Conservation (phyloP, 2,888 invertebrate species). For the Lasius platythorax region DNA sequence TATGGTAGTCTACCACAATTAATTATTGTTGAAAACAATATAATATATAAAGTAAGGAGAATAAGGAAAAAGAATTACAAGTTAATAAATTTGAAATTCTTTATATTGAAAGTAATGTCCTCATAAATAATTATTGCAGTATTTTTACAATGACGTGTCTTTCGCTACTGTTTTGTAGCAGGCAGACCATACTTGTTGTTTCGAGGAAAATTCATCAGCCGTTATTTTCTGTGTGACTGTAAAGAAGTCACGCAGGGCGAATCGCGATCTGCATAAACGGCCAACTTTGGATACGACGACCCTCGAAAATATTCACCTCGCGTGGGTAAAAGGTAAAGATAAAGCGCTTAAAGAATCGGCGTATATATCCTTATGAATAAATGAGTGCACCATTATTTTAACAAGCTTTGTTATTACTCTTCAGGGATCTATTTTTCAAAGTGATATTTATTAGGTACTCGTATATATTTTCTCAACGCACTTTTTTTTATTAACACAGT, state of each 20-base stretch:
- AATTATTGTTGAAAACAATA: not conserved
- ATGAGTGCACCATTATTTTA: not conserved
- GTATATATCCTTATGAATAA: not conserved
- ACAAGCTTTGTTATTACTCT: not conserved
- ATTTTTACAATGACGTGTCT: not conserved
- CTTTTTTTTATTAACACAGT: not conserved
- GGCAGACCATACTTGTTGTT: not conserved
- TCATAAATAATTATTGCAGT: not conserved
- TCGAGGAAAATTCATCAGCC: slow-evolving; percentile 13
- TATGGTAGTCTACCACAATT: not conserved
- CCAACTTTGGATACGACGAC: not conserved
- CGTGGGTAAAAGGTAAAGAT: not conserved
- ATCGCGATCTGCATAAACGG: not conserved
- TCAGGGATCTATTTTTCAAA: not conserved
- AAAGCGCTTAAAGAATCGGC: not conserved
- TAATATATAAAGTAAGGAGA: not conserved
- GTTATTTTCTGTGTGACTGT: not conserved
- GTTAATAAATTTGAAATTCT: not conserved
- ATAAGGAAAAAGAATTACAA: not conserved
- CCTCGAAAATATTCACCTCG: slow-evolving; percentile 1
- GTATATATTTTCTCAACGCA: not conserved
- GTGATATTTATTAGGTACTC: slow-evolving; percentile 4
- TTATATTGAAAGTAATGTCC: not conserved
- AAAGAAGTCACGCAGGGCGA: not conserved
- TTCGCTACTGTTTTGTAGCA: not conserved